Base-by-base conservation (phyloP, 1,140 invertebrate species). In the Pseudomyrmex sp. region DNA sequence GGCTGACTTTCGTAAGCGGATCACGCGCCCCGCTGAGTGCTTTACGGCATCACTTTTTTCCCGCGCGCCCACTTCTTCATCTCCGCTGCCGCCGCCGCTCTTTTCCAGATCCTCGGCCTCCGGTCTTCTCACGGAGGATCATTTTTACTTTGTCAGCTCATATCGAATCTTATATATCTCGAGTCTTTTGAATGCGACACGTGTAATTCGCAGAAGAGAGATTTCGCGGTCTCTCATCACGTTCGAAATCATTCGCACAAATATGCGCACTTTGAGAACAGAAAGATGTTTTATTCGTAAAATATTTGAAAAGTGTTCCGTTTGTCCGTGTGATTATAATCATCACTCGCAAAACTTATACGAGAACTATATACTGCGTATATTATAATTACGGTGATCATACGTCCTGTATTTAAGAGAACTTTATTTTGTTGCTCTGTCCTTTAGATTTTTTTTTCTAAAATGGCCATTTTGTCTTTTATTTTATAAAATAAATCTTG, bases 11-110 rank as follows among this genome's bases (percentile, higher is more conserved):
- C 83, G 93, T 93, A 94, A 93, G 91, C 93, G 92, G 92, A 93
- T 93, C 93, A 94, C 93, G 93, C 91, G 87, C 91, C 89, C 89
- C 77, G 91, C 92, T 93, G 93, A 94, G 93, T 94, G 93, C 92
- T 94, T 94, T 94, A 94, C 90, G 92, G 92, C 93, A 93, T 93
- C 92, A 80, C 90, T 92, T 92, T 93, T 93, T 93, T 91, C 88
- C 89, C 84, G 77, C 85, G 75, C 87, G 83, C 83, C 83, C 85
- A 89, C 85, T 89, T 87, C 86, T 77, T 75, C 35, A 35, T 35
- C 90, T 75, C 85, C 85, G 26, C 52, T 85, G 86, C 86, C 74
- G 68, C 74, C 88, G 84, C 82, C 56, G 63, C 74, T 23, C 54
- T 69, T 48, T 59, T 74, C 56, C 69, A 79, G 65, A 59, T 76